Evolutionary conservation across 2,113 vertebrate genomes (phyloP), one percentile per base, ranked within the genome.

Genomic region (Tylochromis polylepis): DNA sequence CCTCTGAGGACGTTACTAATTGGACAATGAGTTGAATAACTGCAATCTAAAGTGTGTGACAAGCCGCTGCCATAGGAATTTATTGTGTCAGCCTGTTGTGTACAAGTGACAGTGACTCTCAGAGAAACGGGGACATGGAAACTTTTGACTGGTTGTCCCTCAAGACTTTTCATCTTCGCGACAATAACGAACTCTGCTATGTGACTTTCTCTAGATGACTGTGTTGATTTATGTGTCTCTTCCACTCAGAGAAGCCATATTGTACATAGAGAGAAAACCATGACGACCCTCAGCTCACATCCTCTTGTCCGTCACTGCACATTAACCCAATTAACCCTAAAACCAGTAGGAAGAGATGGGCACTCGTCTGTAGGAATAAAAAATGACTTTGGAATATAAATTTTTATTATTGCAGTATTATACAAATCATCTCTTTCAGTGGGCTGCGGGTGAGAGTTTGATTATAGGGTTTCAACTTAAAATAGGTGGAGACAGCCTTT

Each of bases 181-280:
- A 93, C 91, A 91, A 86, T 94, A 92, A 93, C 79, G 80, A 94
- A 93, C 88, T 93, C 93, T 56, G 75, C 89, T 91, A 77, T 80
- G 88, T 78, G 91, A 93, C 90, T 94, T 91, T 88, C 89, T 91
- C 81, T 84, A 82, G 87, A 91, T 81, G 85, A 89, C 92, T 86
- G 51, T 91, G 88, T 92, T 91, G 92, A 93, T 93, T 92, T 95
- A 90, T 92, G 92, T 94, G 91, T 95, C 95, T 95, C 95, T 95
- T 94, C 95, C 95, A 93, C 93, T 96, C 94, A 94, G 95, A 95
- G 95, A 96, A 97, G 96, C 96, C 96, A 97, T 97, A 97, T 89
- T 96, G 96, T 96, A 96, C 22, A 96, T 96, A 96, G 92, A 91
- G 88, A 95, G 89, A 89, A 93, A 93, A 95, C 95, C 95, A 95